Conservation (phyloP, 2,797 vertebrate genomes). For the Holocentrus rufus region DNA sequence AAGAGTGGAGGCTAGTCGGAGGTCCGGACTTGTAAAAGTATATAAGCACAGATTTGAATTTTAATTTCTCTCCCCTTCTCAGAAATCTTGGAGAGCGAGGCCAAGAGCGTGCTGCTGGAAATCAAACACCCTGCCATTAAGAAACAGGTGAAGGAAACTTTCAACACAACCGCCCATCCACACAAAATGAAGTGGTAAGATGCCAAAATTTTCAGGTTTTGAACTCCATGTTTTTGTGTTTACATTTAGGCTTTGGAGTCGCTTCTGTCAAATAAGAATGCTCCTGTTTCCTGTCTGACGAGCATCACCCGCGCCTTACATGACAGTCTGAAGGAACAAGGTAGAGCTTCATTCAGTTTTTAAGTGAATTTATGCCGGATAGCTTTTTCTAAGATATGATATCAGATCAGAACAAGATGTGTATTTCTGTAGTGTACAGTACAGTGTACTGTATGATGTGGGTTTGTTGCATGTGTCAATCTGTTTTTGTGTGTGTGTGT, state of each 20-base stretch:
- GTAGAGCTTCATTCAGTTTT: constrained; percentile 67
- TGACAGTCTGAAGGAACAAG: constrained; percentile 88
- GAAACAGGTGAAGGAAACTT: constrained; percentile 85
- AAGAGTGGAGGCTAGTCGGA: not conserved
- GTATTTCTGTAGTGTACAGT: no score
- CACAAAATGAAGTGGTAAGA: not conserved
- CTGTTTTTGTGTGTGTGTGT: constrained; percentile 4
- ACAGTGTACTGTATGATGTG: no score
- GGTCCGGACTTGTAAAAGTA: not conserved
- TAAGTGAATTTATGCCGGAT: not conserved
- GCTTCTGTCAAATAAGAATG: constrained; percentile 86
- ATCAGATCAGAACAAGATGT: no score
- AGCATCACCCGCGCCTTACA: constrained; percentile 85
- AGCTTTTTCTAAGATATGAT: not conserved
- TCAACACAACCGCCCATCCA: not conserved
- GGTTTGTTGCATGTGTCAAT: not conserved
- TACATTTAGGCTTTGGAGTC: constrained; percentile 91
- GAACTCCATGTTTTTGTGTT: constrained; percentile 1
- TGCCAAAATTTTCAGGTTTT: not conserved
- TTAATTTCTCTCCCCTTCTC: constrained; percentile 11
- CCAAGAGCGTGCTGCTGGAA: constrained; percentile 89
- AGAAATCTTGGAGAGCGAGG: constrained; percentile 90
- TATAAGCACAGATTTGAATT: not conserved
- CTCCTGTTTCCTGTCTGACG: constrained; percentile 88
- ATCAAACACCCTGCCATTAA: constrained; percentile 96